phyloP scores from a whole-genome alignment of 2,888 invertebrate genomes.

The Seladonia tumulorum region DNA sequence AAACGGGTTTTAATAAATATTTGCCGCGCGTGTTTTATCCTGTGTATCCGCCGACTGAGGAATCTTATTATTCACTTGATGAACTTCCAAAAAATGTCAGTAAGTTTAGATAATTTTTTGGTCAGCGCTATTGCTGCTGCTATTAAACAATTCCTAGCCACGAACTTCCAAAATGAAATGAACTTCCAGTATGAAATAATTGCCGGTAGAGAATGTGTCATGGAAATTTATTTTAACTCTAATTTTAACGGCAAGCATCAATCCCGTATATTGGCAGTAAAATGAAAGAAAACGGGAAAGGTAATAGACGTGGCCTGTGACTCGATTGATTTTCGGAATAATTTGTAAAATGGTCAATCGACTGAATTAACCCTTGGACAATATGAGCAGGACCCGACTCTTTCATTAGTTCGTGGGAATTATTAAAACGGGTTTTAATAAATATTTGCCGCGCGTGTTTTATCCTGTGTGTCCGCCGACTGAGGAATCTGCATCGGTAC shows the following conservation, averaged over 20 bases:
- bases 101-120: no score
- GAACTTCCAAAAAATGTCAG: no score
- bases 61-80: slow-evolving; percentile 23
- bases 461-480: slow-evolving; percentile 17
- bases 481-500: slow-evolving; percentile 54
- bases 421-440: slow-evolving; percentile 16
- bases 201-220: no score
- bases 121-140: no score
- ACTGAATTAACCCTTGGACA: not conserved
- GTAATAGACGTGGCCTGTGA: not conserved
- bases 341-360: not conserved
- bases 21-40: slow-evolving; percentile 36
- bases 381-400: not conserved
- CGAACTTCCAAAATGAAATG: no score
- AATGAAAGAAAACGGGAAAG: not conserved
- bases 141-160: no score
- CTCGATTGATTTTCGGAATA: not conserved
- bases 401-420: not conserved
- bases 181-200: no score
- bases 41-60: slow-evolving; percentile 19
- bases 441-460: slow-evolving; percentile 41
- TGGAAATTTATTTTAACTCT: no score
- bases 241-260: no score
- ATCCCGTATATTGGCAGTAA: not conserved
- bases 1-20: slow-evolving; percentile 28